A percentile compares a stretch with the other conserved stretches of the same genome.
These are phyloP conservation scores for Laticauda colubrina DNA, from an alignment of 2,113 vertebrate species.

Conservation along the genomic window DNA sequence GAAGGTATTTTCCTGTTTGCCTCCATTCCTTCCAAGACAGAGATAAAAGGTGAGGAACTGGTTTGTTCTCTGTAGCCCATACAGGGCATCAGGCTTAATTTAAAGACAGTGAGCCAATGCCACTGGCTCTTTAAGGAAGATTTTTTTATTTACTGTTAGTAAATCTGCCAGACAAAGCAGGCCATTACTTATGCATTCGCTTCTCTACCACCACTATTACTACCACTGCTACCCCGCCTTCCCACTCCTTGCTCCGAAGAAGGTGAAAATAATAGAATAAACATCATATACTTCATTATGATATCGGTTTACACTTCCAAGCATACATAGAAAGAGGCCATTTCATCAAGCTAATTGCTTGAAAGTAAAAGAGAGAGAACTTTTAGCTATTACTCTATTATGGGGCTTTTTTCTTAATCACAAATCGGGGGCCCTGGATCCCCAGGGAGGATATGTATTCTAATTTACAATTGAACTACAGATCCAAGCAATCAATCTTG, in stretches of 20 bases:
- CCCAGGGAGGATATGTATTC: conserved; percentile 88
- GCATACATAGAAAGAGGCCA: conserved; percentile 82
- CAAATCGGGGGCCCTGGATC: conserved; percentile 94
- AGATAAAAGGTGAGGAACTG: neutral
- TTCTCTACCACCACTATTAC: neutral
- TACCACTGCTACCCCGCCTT: neutral
- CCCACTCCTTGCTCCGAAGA: conserved; percentile 63
- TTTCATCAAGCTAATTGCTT: conserved; percentile 99
- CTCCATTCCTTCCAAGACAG: conserved; percentile 6
- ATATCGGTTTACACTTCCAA: conserved; percentile 90
- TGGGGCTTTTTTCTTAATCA: conserved; percentile 98
- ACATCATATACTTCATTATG: conserved; percentile 88
- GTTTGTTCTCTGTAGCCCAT: conserved; percentile 7
- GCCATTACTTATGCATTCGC: conserved; percentile 72
- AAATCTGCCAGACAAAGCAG: conserved; percentile 69
- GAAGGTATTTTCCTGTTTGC: too few species aligned
- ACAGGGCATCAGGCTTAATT: conserved; percentile 11
- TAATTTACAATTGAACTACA: conserved; percentile 99
- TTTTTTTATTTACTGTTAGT: conserved; percentile 69
- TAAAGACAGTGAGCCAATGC: conserved; percentile 37
- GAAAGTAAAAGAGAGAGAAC: conserved; percentile 96
- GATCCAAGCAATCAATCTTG: conserved; percentile 99
- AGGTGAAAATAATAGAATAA: conserved; percentile 93
- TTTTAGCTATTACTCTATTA: conserved; percentile 94
- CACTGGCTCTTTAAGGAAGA: conserved; percentile 71